phyloP scores from a whole-genome alignment of 92 coral and sea anemone genomes.

The Metridium senile region DNA sequence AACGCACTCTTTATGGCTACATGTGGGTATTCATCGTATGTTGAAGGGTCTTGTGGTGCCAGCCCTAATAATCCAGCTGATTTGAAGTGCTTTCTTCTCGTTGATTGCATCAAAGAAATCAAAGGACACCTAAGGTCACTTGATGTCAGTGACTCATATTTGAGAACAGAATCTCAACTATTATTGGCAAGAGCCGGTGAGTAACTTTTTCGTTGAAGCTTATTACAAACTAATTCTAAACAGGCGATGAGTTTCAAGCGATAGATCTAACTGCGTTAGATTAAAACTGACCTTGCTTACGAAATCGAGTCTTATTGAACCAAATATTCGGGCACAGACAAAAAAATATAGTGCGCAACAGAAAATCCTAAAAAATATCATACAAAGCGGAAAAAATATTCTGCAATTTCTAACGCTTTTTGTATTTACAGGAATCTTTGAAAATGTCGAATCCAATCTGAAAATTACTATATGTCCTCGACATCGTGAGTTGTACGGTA shows the following conservation, averaged over 20 bases:
- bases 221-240: too few species aligned
- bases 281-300: background rate
- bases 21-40: constrained; percentile 45
- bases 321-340: too few species aligned
- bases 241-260: background rate
- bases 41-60: constrained; percentile 47
- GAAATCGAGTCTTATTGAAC: background rate
- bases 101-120: constrained; percentile 46
- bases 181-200: constrained; percentile 54
- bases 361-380: background rate
- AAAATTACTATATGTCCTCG: constrained; percentile 48
- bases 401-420: background rate
- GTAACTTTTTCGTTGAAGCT: background rate
- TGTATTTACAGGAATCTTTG: constrained; percentile 10
- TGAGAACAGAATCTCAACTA: constrained; percentile 34
- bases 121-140: constrained; percentile 51
- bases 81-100: constrained; percentile 46
- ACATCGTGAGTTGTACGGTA: constrained; percentile 56
- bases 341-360: background rate
- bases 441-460: constrained; percentile 23
- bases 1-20: too few species aligned
- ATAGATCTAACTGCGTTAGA: too few species aligned
- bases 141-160: constrained; percentile 30
- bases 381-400: background rate
- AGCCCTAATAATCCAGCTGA: constrained; percentile 29